phyloP scores from a whole-genome alignment of 1,140 invertebrate genomes.

The Sesamia nonagrioides region DNA sequence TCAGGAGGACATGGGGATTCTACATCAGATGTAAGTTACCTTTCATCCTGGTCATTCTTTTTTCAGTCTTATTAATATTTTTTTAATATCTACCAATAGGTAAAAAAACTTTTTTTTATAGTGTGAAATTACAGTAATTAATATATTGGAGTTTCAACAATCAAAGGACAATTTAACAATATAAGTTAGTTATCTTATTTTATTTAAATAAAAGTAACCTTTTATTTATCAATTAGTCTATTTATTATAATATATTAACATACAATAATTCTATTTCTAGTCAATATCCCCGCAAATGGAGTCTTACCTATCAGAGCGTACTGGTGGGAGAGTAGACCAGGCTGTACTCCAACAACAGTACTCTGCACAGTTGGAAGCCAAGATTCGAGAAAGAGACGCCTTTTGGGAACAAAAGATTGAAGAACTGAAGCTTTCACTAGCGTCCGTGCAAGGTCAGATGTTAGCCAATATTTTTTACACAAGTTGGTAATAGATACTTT shows the following conservation, averaged over 20 bases:
- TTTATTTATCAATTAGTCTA: no score
- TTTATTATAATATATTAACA: no score
- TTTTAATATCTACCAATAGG: neutral
- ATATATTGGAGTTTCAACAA: no score
- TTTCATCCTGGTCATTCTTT: conserved; percentile 12
- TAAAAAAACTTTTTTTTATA: no score
- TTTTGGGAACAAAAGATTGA: conserved; percentile 83
- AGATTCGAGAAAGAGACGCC: conserved; percentile 75
- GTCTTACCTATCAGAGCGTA: conserved; percentile 79
- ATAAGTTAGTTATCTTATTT: no score
- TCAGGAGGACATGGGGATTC: conserved; percentile 78
- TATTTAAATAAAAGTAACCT: no score
- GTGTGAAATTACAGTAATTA: no score
- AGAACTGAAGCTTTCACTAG: conserved; percentile 75
- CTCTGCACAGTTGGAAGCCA: conserved; percentile 75
- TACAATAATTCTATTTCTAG: conserved; percentile 55
- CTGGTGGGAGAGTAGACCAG: conserved; percentile 77
- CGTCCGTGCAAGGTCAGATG: conserved; percentile 75
- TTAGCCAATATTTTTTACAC: conserved; percentile 11
- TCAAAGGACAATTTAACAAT: no score
- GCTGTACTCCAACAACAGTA: conserved; percentile 77
- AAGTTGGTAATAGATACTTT: conserved; percentile 3
- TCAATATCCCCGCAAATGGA: conserved; percentile 83
- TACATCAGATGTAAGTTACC: conserved; percentile 78
- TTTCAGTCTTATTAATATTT: no score